Percentiles rank a stretch among this genome's conserved stretches.
Evolutionary conservation across 2,888 invertebrate species (phyloP).

Genomic region (Eurytoma californica): DNA sequence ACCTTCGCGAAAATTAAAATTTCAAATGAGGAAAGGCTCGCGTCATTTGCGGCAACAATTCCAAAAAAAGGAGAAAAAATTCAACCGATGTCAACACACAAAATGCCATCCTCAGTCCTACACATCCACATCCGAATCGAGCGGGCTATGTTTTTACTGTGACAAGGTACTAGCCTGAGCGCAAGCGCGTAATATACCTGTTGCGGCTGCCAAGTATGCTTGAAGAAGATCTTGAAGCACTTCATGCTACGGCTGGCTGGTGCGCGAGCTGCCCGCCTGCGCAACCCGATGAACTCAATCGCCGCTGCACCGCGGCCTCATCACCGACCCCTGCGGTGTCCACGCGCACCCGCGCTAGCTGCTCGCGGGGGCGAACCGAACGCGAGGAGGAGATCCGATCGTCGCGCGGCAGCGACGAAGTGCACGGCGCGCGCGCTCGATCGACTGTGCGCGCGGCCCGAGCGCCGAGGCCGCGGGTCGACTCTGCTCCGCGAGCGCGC

Average conservation of each 20-base stretch:
- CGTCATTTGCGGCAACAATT: neutral
- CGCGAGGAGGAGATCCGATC: too few species aligned
- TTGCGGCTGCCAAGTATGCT: constrained; percentile 71
- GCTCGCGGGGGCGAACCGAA: too few species aligned
- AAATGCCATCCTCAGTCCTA: too few species aligned
- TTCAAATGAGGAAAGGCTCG: constrained; percentile 27
- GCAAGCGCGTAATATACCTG: constrained; percentile 63
- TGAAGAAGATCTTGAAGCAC: constrained; percentile 71
- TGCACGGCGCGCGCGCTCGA: constrained; percentile 43
- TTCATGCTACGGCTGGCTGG: constrained; percentile 61
- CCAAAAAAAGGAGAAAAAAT: too few species aligned
- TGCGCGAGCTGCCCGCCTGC: neutral
- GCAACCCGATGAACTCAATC: too few species aligned
- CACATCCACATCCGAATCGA: too few species aligned
- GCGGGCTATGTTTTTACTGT: too few species aligned
- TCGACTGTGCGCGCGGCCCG: constrained; percentile 34
- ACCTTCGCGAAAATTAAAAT: constrained; percentile 33
- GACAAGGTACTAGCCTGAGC: neutral
- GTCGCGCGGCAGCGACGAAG: constrained; percentile 1
- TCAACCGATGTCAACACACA: too few species aligned
- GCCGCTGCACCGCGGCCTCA: too few species aligned
- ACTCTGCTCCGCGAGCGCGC: neutral
- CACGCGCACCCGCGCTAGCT: too few species aligned
- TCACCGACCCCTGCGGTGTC: too few species aligned
- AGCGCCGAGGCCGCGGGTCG: neutral